phyloP scores from a whole-genome alignment of 2,113 vertebrate genomes.

The Chroicocephalus ridibundus region DNA sequence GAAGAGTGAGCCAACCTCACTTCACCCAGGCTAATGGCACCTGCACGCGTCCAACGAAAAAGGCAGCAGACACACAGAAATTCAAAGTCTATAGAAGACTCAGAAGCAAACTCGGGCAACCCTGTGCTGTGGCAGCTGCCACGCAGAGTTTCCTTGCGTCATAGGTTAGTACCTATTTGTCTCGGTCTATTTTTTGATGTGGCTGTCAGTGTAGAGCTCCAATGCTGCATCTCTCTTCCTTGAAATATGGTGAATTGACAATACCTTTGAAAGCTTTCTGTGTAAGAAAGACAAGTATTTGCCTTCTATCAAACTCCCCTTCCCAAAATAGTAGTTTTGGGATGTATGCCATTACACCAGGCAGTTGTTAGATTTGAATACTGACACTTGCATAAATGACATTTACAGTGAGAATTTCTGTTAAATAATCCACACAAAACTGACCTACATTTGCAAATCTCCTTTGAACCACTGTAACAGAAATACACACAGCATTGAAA shows the following conservation, averaged over 20 bases:
- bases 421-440: not conserved
- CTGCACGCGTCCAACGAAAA: not conserved
- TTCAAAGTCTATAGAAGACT: not conserved
- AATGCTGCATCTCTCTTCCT: not conserved
- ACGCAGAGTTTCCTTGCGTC: rapidly evolving
- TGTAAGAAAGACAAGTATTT: not conserved
- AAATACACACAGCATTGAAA: not conserved
- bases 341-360: not conserved
- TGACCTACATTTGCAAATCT: not conserved
- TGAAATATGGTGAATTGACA: not conserved
- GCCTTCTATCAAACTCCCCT: not conserved
- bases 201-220: not conserved
- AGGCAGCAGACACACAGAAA: not conserved
- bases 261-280: not conserved
- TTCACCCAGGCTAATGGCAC: not conserved
- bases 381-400: not conserved
- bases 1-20: not conserved
- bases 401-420: not conserved
- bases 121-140: not conserved
- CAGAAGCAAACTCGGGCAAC: not conserved
- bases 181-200: not conserved
- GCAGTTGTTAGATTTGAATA: not conserved
- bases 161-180: not conserved
- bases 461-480: not conserved
- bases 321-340: not conserved